Evolutionary conservation across 2,888 invertebrate genomes (phyloP), one percentile per base, ranked within the genome.

Genomic region (Coleophora deauratella): DNA sequence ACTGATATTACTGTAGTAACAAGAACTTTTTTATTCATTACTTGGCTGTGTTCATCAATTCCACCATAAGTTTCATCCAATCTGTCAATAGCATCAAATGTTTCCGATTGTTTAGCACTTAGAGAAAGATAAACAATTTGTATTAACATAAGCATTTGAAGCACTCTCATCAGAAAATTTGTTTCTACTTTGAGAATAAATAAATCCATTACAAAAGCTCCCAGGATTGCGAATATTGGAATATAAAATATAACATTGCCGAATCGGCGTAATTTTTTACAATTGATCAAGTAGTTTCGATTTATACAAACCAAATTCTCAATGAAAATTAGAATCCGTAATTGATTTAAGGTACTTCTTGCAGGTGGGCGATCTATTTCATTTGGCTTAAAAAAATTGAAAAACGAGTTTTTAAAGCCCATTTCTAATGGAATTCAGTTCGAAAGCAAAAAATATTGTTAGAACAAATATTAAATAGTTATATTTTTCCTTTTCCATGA

Each of bases 221-320:
- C 43, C 2, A 54, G 41, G 0, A 59, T 28, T 1, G 45, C 46
- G n/a, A 43, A 37, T 0, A 52, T n/a, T 21, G 53, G 15, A 0
- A 42, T 11, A 2, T 50, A 32, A 10, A 55, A 59, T 2, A 72
- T 54, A 0, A 44, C 12, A 28, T 68, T 60, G n/a, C 70, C 61
- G 0, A 68, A 31, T 0, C 56, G 33, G 38, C 43, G 65, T 0
- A 33, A 45, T 37, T 33, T 54, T 1, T 42, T 38, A 30, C 50
- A 43, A 1, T 51, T 37, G 1, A 76, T 42, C 6, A 73, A 58
- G 33, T 61, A 66, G 0, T 65, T 59, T 3, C 78, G 59, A 43
- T 74, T 75, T 10, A 80, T 57, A 33, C 72, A 66, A 36, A 65
- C 62, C 1, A 72, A 53, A 35, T 54, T 66, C 46, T 73, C 69